Evolutionary conservation across 37 sponge, comb jelly and placozoan genomes (phyloP), one percentile per base, ranked within the genome.

Genomic region (Eunapius fragilis): DNA sequence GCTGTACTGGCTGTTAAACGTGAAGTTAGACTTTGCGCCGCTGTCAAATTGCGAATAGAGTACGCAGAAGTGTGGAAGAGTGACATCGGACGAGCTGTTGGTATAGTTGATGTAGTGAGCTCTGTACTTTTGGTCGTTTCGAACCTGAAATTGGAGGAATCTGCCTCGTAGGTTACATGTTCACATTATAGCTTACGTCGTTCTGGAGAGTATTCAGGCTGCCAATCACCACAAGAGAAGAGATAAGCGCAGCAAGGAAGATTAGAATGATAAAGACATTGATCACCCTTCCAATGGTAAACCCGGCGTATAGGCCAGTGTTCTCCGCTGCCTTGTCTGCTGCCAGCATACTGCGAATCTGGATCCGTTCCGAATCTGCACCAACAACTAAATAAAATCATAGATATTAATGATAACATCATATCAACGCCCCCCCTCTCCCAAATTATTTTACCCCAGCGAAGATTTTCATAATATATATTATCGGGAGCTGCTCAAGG

Each of bases 171-270:
- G n/a, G n/a, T n/a, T n/a, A n/a, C n/a, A n/a, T n/a, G n/a, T n/a
- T n/a, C n/a, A n/a, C n/a, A n/a, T n/a, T n/a, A n/a, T n/a, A n/a
- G n/a, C 25, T 41, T 30, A 84, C 32, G 11, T 31, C 22, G 17
- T 24, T 17, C 2, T 87, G 74, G 27, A 87, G 58, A 32, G 19
- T 24, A n/a, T 81, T 90, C 26, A 89, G 70, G 0, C 41, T 12
- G 31, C 94, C 94, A 4, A 87, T 70, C 14, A 80, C 84, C 27
- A 83, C 48, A 38, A 89, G 67, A 37, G 87, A 73, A 11, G 90
- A 70, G 6, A 93, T 37, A 50, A 89, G 25, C 17, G 80, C 47
- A 25, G 86, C 77, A 7, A 87, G 24, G 49, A 82, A 87, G 49
- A 79, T 35, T 7, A 93, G 2, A 12, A 69, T 47, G 31, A 89